These are phyloP conservation scores for Mylabris phalerata DNA, from an alignment of 1,140 invertebrate species.

Conservation along the genomic window DNA sequence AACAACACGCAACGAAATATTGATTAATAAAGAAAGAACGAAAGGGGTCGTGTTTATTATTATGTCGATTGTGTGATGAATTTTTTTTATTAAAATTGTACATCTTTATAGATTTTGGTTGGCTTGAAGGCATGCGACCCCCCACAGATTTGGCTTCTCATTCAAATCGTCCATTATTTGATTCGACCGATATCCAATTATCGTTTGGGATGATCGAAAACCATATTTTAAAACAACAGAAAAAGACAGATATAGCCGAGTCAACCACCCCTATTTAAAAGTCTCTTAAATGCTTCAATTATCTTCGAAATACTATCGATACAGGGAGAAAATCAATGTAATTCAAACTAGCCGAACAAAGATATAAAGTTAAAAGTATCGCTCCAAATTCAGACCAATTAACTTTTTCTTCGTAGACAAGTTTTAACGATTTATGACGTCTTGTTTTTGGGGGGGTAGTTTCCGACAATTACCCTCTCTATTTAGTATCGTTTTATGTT, in stretches of 20 bases:
- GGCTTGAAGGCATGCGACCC: constrained; percentile 8
- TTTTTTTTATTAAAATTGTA: background rate
- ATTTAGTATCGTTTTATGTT: background rate
- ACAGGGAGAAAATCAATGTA: too few species aligned
- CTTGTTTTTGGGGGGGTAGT: background rate
- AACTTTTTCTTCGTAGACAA: constrained; percentile 11
- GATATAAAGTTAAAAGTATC: constrained; percentile 6
- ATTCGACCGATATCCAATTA: constrained; percentile 4
- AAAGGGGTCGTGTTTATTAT: too few species aligned
- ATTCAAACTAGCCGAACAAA: constrained; percentile 3
- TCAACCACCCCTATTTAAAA: background rate
- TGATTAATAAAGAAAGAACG: too few species aligned
- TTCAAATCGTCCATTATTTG: constrained; percentile 2
- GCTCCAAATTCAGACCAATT: constrained; percentile 9
- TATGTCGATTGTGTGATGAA: too few species aligned
- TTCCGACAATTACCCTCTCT: constrained; percentile 9
- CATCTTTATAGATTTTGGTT: constrained; percentile 10
- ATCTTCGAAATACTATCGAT: background rate
- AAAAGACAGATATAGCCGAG: too few species aligned
- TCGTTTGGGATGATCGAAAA: background rate
- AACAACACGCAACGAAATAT: too few species aligned
- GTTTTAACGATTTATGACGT: constrained; percentile 14
- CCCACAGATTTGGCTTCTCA: constrained; percentile 7
- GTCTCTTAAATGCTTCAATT: constrained; percentile 14
- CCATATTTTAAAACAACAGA: background rate